Base-by-base conservation (phyloP, 2,797 vertebrate species). In the Sitta carolinensis region DNA sequence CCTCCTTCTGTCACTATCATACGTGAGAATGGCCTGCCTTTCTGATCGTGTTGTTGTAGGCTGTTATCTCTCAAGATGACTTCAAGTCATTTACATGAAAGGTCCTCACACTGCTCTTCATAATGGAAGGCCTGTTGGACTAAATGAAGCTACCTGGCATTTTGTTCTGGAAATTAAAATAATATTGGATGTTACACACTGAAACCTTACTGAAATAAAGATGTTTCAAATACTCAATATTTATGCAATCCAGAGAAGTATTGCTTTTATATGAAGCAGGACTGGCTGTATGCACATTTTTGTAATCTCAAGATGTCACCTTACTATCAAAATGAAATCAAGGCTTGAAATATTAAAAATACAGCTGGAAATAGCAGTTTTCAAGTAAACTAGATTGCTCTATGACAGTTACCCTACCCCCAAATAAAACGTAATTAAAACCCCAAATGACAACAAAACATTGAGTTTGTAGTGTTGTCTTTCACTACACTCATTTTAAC, bases 241-340 rank as follows among this genome's bases (percentile, higher is more conserved):
- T 25, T 15, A 42, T 3, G 4, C 50, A 82, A 81, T 55, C 52
- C 54, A 86, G 89, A 67, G 16, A 85, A 17, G 52, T 29, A 38
- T 63, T 86, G 86, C 43, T 86, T 83, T 74, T 94, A 57, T 73
- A 79, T 62, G 80, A 67, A 90, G 32, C 73, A 84, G 15, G n/a
- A 92, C 66, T n/a, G 75, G 30, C 52, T 45, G 6, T 63, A 11
- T 61, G 27, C 30, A 61, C 50, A 54, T 62, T 38, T 14, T 36
- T 64, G 13, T 64, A 68, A 87, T 40, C 29, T 59, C 78, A 95
- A 97, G 94, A 89, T 74, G 69, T 30, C 30, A 89, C 34, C 27
- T 90, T 90, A 63, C 82, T 69, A 42, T 81, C 62, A 40, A 77
- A 78, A 76, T 32, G 13, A n/a, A 59, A 90, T 80, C 38, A 74